Conservation (phyloP, 2,113 vertebrate genomes). For the Uropsilus gracilis region DNA sequence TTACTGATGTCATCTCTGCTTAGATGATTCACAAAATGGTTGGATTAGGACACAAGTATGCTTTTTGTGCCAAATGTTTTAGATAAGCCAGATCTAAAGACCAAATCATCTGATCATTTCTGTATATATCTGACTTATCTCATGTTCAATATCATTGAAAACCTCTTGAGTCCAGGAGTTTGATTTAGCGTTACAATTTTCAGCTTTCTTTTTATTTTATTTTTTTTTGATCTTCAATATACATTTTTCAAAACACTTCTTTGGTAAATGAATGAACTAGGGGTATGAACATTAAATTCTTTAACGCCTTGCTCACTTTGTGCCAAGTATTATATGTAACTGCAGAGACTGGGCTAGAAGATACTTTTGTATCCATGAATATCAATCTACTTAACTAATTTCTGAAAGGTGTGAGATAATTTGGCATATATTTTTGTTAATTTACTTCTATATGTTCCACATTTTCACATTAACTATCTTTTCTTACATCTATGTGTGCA, state of each 20-base stretch:
- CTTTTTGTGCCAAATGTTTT: not conserved
- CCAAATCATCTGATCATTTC: not conserved
- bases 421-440: not conserved
- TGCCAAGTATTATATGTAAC: not conserved
- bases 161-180: not conserved
- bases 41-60: not conserved
- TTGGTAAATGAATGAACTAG: not conserved
- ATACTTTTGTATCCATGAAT: not conserved
- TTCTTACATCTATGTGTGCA: not conserved
- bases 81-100: not conserved
- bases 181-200: not conserved
- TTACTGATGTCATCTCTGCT: not conserved
- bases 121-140: not conserved
- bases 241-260: not conserved
- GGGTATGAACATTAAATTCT: not conserved
- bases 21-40: not conserved
- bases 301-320: not conserved
- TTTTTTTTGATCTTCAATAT: not conserved
- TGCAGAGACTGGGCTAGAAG: not conserved
- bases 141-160: not conserved
- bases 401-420: not conserved
- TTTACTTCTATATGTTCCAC: constrained; percentile 27
- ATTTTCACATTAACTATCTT: constrained; percentile 46
- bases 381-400: not conserved
- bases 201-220: too few species aligned